A percentile compares a stretch with the other conserved stretches of the same genome.
Evolutionary conservation across 2,797 vertebrate species (phyloP).

Genomic region (Catostomus latipinnis): DNA sequence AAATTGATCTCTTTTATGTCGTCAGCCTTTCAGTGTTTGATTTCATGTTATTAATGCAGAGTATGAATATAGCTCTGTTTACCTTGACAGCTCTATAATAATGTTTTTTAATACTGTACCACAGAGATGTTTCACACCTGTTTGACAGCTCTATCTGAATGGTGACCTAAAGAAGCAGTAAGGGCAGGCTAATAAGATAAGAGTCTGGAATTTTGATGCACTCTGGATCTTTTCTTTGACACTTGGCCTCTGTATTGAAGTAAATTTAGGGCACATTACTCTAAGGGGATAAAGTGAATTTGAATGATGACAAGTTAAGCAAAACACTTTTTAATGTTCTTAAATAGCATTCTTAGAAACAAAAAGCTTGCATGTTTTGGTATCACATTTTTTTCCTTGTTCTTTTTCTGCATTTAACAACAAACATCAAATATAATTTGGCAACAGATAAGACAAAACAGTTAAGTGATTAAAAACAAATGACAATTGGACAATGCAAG

Average conservation of each 20-base stretch:
- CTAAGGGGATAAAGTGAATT: too few species aligned
- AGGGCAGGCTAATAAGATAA: slow-evolving; percentile 32
- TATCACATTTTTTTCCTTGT: slow-evolving; percentile 54
- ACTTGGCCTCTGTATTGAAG: too few species aligned
- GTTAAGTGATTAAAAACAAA: slow-evolving; percentile 59
- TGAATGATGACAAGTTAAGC: slow-evolving; percentile 49
- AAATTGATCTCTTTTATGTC: slow-evolving; percentile 54
- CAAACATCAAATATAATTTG: slow-evolving; percentile 65
- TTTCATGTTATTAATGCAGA: background rate
- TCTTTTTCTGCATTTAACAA: slow-evolving; percentile 55
- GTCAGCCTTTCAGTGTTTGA: background rate
- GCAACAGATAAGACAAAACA: slow-evolving; percentile 60
- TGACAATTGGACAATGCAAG: slow-evolving; percentile 53
- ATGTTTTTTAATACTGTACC: background rate
- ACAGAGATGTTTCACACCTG: background rate
- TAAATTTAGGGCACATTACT: too few species aligned
- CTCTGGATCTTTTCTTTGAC: too few species aligned
- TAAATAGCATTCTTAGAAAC: slow-evolving; percentile 67
- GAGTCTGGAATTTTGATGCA: background rate
- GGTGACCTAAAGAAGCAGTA: slow-evolving; percentile 23
- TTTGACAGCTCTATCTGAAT: background rate
- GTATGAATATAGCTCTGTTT: background rate
- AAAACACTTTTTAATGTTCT: slow-evolving; percentile 66
- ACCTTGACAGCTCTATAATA: background rate
- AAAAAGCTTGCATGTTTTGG: slow-evolving; percentile 63